These are phyloP conservation scores for Onthophagus taurus DNA, from an alignment of 1,140 invertebrate species.

Conservation along the genomic window DNA sequence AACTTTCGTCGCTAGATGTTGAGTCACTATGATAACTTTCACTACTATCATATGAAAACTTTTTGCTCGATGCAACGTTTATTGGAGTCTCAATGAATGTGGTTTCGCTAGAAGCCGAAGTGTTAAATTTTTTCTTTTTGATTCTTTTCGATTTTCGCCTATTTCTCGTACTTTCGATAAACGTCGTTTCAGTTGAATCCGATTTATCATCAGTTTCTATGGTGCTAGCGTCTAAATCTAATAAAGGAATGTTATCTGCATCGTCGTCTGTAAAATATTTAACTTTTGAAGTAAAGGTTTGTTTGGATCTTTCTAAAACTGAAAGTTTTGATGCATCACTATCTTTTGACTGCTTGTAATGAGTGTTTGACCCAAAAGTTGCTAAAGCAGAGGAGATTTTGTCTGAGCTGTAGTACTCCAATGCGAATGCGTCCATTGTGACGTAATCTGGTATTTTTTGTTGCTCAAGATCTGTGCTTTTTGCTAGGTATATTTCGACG, in stretches of 20 bases:
- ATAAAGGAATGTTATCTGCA: slow-evolving; percentile 6
- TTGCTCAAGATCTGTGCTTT: slow-evolving; percentile 29
- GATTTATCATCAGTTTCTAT: background rate
- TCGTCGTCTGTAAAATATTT: too few species aligned
- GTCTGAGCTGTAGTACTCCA: too few species aligned
- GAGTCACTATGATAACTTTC: background rate
- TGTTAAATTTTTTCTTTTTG: slow-evolving; percentile 1
- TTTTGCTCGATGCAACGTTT: background rate
- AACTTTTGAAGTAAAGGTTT: too few species aligned
- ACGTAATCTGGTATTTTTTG: slow-evolving; percentile 28
- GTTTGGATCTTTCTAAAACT: too few species aligned
- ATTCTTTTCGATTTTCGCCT: background rate
- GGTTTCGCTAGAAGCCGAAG: background rate
- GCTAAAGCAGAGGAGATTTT: too few species aligned
- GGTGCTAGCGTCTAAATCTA: background rate
- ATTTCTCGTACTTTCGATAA: slow-evolving; percentile 11
- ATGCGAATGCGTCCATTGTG: slow-evolving; percentile 27
- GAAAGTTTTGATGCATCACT: too few species aligned
- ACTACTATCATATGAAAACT: background rate
- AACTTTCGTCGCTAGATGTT: background rate
- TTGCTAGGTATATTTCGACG: slow-evolving; percentile 4
- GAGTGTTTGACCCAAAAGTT: too few species aligned
- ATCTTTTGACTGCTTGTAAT: too few species aligned
- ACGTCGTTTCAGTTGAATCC: slow-evolving; percentile 6
- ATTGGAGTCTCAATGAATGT: slow-evolving; percentile 2